Evolutionary conservation across 2,888 invertebrate genomes (phyloP), one percentile per base, ranked within the genome.

Genomic region (Heliothis peltigera): DNA sequence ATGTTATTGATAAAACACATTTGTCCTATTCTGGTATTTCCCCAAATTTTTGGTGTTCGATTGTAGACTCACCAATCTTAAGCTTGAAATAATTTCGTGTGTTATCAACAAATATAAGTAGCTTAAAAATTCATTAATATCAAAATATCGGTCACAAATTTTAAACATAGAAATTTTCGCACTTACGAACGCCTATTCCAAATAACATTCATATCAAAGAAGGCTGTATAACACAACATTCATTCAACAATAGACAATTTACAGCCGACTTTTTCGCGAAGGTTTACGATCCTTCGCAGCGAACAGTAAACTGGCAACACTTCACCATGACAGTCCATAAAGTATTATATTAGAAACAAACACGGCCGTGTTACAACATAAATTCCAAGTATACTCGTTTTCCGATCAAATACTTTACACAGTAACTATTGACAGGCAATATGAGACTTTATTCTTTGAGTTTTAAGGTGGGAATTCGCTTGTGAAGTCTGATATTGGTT

Each of bases 271-370:
- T 39, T 39, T 39, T 39, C 21, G 28, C 44, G 35, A 19, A 48
- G 35, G 17, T 59, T 75, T 62, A 57, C 59, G 71, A 67, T 25
- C 47, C 25, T 1, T 17, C 43, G 22, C 6, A 47, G 60, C 61
- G 65, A 77, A 76, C 76, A 76, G 62, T 79, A 63, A 76, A 72
- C 60, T 65, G 21, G 28, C 46, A 77, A 63, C 76, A 64, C 59
- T 67, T 57, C 73, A 60, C 63, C 68, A 64, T 63, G 59, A 39
- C 64, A 74, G 53, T 61, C 64, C 35, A 77, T 78, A 80, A 80
- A 69, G 69, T 75, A 72, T 80, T 75, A 80, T 77, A 78, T 77
- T 75, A 69, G 64, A 79, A 63, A 66, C 79, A 80, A 79, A 80
- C 78, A 80, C 46, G 22, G 19, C 35, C 53, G 65, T 75, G 51